These are phyloP conservation scores for Capricornis sumatraensis DNA, from an alignment of 2,113 vertebrate genomes.

Conservation along the genomic window DNA sequence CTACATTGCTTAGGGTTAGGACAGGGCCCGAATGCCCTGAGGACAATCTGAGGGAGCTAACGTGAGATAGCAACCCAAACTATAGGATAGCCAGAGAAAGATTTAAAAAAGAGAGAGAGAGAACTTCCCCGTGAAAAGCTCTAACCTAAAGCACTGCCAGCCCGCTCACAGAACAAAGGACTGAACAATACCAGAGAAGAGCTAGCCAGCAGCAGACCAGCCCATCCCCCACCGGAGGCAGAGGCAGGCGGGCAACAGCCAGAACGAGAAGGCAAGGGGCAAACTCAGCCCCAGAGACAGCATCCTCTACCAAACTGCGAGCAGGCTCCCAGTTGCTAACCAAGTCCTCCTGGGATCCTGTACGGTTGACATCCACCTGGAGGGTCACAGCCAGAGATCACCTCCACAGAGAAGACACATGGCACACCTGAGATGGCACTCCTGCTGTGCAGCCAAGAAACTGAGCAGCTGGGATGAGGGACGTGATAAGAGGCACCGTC, in stretches of 20 bases:
- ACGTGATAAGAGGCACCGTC: background rate
- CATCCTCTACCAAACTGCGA: background rate
- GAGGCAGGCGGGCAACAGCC: background rate
- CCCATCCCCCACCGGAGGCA: accelerated
- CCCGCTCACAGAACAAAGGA: background rate
- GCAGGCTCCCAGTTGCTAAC: background rate
- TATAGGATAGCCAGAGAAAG: background rate
- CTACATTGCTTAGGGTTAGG: background rate
- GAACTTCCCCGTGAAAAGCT: background rate
- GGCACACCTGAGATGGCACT: background rate
- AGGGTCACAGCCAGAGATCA: background rate
- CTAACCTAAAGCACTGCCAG: background rate
- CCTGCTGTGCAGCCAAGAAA: background rate
- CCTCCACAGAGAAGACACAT: background rate
- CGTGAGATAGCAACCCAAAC: background rate
- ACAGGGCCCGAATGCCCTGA: background rate
- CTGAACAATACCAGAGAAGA: background rate
- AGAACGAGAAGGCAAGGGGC: background rate
- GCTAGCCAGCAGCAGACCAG: background rate
- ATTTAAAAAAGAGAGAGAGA: background rate
- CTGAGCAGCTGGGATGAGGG: background rate
- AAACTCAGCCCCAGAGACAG: background rate
- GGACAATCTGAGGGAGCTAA: background rate
- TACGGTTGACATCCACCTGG: background rate
- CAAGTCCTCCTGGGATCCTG: background rate